Evolutionary conservation across 2,797 vertebrate species (phyloP), one percentile per base, ranked within the genome.

Genomic region (Intellagama lesueurii): DNA sequence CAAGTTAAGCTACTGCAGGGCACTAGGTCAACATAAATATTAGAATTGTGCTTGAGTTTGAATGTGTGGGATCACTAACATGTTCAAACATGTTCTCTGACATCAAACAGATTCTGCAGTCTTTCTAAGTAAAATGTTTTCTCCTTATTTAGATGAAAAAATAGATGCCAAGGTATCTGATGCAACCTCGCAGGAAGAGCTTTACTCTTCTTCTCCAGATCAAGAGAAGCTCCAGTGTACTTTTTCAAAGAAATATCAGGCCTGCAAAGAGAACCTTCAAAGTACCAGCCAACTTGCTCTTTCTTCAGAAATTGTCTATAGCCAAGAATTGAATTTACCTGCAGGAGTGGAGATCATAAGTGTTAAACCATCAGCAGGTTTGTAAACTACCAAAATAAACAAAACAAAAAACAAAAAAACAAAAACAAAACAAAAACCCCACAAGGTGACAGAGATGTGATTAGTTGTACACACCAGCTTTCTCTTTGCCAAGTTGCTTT

Each of bases 301-400:
- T 86, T 97, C 96, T 90, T 98, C 98, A 80, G 97, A 97, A 91
- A 97, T 97, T 92, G 97, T 99, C 0, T 99, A 98, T 94, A 99
- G 98, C 96, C 97, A 98, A 95, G 98, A 98, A 91, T 9, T 99
- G 94, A 88, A 90, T 92, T 97, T 99, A 91, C 99, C 99, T 52
- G 97, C 97, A 87, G 98, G 98, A 72, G 98, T 99, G 88, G 98
- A 99, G 92, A 98, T 98, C 93, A 97, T 99, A 92, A 98, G 97
- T 69, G 97, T 98, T 85, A 99, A 98, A 82, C 99, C 99, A 17
- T 98, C 99, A 90, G 99, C 99, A 99, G 99, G 99, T 99, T 93
- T 93, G 94, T 96, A 76, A 83, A 81, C 49, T 84, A 40, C 91
- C 87, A 49, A 73, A 81, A 80, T 40, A 81, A 40, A 91, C 86